phyloP scores from a whole-genome alignment of 2,888 invertebrate genomes.

The Xiphydria camelus region DNA sequence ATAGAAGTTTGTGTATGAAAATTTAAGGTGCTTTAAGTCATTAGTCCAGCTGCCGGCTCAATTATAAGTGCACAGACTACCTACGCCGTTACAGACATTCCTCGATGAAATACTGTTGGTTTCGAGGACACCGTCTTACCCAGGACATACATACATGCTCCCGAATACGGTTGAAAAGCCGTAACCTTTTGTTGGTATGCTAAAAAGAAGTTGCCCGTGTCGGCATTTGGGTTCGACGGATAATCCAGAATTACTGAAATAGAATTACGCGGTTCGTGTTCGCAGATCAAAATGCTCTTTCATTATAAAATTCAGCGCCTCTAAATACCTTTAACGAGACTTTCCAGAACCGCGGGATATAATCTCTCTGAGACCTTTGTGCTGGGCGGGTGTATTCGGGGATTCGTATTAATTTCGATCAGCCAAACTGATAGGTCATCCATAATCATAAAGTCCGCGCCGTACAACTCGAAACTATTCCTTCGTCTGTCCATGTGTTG shows the following conservation, averaged over 20 bases:
- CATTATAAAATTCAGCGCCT: neutral
- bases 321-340: conserved; percentile 80
- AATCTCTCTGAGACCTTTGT: conserved; percentile 82
- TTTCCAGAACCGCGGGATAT: conserved; percentile 79
- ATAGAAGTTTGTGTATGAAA: too few relatives aligned
- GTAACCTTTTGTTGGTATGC: conserved; percentile 76
- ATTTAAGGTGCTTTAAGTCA: too few relatives aligned
- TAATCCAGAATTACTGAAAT: conserved; percentile 78
- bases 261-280: conserved; percentile 8
- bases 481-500: conserved; percentile 67
- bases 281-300: too few relatives aligned
- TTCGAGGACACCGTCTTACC: too few relatives aligned
- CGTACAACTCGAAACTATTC: conserved; percentile 84
- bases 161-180: conserved; percentile 77
- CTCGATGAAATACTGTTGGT: too few relatives aligned
- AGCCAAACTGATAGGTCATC: conserved; percentile 85
- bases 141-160: conserved; percentile 69
- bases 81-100: too few relatives aligned
- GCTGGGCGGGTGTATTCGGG: conserved; percentile 76
- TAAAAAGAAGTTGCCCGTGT: conserved; percentile 79
- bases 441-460: conserved; percentile 89
- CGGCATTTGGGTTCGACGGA: conserved; percentile 69
- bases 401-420: conserved; percentile 91
- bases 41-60: too few relatives aligned
- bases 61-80: too few relatives aligned